A percentile compares a stretch with the other conserved stretches of the same genome.
Conservation (phyloP, 2,888 invertebrate species). For the Sarcophaga rosellei region DNA sequence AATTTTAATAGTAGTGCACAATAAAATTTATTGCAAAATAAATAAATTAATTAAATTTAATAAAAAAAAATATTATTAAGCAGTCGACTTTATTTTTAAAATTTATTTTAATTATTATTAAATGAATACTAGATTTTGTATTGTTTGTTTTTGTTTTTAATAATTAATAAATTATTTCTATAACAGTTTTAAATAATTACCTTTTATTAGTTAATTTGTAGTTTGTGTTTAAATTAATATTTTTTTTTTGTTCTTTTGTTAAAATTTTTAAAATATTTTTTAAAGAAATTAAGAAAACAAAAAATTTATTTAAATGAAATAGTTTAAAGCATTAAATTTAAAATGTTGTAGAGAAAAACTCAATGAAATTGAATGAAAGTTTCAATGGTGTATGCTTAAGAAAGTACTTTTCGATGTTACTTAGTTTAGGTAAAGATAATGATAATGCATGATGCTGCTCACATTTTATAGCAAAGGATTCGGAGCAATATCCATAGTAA, state of each 20-base stretch:
- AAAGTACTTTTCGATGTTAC: too few species aligned
- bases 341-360: too few species aligned
- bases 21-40: conserved; percentile 46
- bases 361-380: too few species aligned
- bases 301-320: too few species aligned
- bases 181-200: conserved; percentile 20
- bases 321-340: too few species aligned
- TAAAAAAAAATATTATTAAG: conserved; percentile 20
- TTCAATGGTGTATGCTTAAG: too few species aligned
- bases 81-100: conserved; percentile 4
- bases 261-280: conserved; percentile 1
- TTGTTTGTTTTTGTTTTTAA: background rate
- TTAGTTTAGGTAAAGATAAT: too few species aligned
- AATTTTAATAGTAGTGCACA: conserved; percentile 35
- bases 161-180: background rate
- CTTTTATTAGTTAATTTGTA: conserved; percentile 16
- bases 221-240: conserved; percentile 5
- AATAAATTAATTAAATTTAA: conserved; percentile 22
- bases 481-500: too few species aligned
- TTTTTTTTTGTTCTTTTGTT: background rate
- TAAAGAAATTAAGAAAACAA: background rate
- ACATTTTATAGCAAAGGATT: too few species aligned
- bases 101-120: conserved; percentile 12
- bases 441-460: too few species aligned
- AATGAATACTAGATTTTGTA: conserved; percentile 29